Evolutionary conservation across 2,113 vertebrate genomes (phyloP).

Genomic region (Macrotus californicus): DNA sequence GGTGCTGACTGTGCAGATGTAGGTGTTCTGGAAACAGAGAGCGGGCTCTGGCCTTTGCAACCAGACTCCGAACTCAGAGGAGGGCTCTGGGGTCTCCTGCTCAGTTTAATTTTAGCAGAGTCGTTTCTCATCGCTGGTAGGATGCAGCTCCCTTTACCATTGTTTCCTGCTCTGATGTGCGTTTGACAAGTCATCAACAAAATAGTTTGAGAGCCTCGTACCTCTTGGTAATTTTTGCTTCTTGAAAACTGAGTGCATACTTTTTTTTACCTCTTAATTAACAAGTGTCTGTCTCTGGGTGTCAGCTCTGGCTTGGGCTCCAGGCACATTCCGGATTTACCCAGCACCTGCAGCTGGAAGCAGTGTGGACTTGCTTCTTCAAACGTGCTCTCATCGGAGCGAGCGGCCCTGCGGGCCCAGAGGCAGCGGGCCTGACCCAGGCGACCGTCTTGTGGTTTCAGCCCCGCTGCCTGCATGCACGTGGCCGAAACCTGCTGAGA

Average conservation of each 20-base stretch:
- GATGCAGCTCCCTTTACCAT: constrained; percentile 77
- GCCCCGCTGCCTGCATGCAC: fast-evolving
- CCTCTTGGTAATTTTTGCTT: constrained; percentile 78
- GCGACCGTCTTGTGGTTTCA: background rate
- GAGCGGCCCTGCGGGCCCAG: background rate
- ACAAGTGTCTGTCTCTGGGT: constrained; percentile 77
- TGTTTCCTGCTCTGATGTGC: constrained; percentile 79
- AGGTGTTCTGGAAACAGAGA: constrained; percentile 44
- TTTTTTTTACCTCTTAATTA: constrained; percentile 70
- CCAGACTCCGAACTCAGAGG: constrained; percentile 41
- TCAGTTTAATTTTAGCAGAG: constrained; percentile 59
- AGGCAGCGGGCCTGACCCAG: background rate
- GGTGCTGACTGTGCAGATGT: constrained; percentile 63
- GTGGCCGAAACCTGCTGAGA: background rate
- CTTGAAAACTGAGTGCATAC: constrained; percentile 75
- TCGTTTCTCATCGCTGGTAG: constrained; percentile 55
- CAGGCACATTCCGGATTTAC: constrained; percentile 78
- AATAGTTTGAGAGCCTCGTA: constrained; percentile 78
- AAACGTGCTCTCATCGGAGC: background rate
- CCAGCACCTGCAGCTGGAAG: constrained; percentile 81
- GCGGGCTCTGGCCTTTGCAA: constrained; percentile 57
- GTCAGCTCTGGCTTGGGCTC: constrained; percentile 80
- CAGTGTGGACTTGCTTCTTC: constrained; percentile 76
- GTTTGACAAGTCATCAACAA: constrained; percentile 83
- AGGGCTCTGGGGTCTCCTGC: constrained; percentile 66